These are phyloP conservation scores for Chelmon rostratus DNA, from an alignment of 2,797 vertebrate species.

Conservation along the genomic window DNA sequence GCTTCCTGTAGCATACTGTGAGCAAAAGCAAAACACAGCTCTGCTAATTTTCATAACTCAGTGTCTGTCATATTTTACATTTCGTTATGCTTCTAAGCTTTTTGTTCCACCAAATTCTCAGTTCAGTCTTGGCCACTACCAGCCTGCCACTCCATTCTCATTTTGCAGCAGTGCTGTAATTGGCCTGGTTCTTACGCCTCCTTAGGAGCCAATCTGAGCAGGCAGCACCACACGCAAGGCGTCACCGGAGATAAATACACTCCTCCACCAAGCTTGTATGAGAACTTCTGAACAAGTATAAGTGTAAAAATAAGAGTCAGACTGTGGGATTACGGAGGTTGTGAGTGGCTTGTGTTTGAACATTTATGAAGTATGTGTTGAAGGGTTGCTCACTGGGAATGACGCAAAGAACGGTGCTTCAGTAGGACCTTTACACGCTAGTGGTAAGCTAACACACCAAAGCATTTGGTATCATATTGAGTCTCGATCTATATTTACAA, in stretches of 20 bases:
- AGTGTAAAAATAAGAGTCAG: conserved; percentile 1
- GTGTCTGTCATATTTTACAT: conserved; percentile 17
- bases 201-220: conserved; percentile 61
- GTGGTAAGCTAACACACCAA: conserved; percentile 26
- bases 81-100: conserved; percentile 8
- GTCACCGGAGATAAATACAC: conserved; percentile 39
- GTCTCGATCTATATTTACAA: conserved; percentile 31
- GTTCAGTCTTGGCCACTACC: conserved; percentile 16
- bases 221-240: conserved; percentile 30
- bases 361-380: conserved; percentile 19
- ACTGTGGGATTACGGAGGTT: conserved; percentile 8
- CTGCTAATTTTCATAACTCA: conserved; percentile 1
- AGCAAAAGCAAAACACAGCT: neutral
- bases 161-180: conserved; percentile 60
- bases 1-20: neutral
- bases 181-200: conserved; percentile 68
- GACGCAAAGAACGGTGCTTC: conserved; percentile 31
- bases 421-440: neutral
- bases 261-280: conserved; percentile 4
- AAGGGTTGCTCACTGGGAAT: conserved; percentile 22
- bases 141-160: conserved; percentile 22
- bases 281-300: conserved; percentile 40
- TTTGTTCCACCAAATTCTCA: conserved; percentile 37
- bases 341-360: conserved; percentile 27
- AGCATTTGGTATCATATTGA: conserved; percentile 29